These are phyloP conservation scores for Hippasteria phrygiana DNA, from an alignment of 53 echinoderm and acorn worm genomes.

Conservation along the genomic window DNA sequence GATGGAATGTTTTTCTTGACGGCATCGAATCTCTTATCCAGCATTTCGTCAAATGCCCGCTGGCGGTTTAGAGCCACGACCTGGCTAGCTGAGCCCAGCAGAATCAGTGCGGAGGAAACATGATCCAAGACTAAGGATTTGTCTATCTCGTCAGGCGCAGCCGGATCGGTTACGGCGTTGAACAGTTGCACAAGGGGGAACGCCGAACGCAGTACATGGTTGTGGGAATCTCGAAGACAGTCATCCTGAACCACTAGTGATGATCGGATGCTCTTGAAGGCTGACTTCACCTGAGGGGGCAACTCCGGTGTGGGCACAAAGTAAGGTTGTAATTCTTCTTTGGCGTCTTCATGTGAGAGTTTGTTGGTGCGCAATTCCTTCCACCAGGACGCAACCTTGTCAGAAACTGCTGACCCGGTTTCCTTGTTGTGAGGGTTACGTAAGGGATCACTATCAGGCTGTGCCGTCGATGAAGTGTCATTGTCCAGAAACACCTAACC, in stretches of 20 bases:
- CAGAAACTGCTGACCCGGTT: neutral
- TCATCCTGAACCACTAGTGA: slow-evolving; percentile 21
- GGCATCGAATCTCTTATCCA: no score
- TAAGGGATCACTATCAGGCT: neutral
- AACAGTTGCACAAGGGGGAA: slow-evolving; percentile 16
- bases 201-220: neutral
- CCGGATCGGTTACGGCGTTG: neutral
- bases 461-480: neutral
- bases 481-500: neutral
- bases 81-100: no score
- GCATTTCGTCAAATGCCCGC: no score
- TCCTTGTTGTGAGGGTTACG: neutral
- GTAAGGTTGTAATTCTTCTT: slow-evolving; percentile 18
- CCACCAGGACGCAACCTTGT: neutral
- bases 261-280: neutral
- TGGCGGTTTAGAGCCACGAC: no score
- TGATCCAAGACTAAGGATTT: neutral
- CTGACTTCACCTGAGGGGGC: slow-evolving; percentile 20
- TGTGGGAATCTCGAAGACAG: neutral
- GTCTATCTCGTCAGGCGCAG: neutral
- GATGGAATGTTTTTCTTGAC: no score
- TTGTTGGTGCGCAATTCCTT: slow-evolving; percentile 18
- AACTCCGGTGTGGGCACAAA: slow-evolving; percentile 29
- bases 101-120: no score
- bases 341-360: neutral